phyloP scores from a whole-genome alignment of 2,888 invertebrate genomes.

The Linyphia triangularis region DNA sequence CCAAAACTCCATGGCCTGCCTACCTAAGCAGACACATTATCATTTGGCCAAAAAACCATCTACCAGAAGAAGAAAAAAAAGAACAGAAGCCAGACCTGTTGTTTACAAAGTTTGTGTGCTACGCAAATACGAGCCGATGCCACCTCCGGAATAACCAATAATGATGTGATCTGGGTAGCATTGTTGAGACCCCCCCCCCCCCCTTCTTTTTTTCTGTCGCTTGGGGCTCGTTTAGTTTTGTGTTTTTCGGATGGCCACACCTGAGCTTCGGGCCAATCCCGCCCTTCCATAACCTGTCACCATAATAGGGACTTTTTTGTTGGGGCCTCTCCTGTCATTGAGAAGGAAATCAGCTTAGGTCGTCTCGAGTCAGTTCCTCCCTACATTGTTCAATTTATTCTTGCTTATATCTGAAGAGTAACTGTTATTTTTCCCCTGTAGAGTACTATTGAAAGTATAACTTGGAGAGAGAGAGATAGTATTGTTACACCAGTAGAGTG shows the following conservation, averaged over 20 bases:
- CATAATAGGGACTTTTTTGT: slow-evolving; percentile 35
- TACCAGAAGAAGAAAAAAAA: neutral
- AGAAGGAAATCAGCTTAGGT: neutral
- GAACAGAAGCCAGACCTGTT: neutral
- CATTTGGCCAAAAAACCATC: neutral
- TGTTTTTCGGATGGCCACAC: slow-evolving; percentile 46
- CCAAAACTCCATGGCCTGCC: neutral
- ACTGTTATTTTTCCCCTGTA: no score
- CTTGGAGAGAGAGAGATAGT: no score
- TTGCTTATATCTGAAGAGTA: no score
- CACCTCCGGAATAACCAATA: slow-evolving; percentile 28
- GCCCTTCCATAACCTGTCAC: slow-evolving; percentile 67
- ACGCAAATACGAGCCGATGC: slow-evolving; percentile 16
- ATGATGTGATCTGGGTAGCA: slow-evolving; percentile 51
- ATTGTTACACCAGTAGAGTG: no score
- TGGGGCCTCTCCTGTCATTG: slow-evolving; percentile 37
- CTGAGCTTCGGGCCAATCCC: slow-evolving; percentile 50
- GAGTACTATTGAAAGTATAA: no score
- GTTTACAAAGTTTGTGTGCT: slow-evolving; percentile 47
- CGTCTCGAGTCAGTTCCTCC: neutral
- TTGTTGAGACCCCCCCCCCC: slow-evolving; percentile 53
- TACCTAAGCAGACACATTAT: slow-evolving; percentile 28
- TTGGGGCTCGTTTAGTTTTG: slow-evolving; percentile 49
- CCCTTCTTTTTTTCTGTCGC: slow-evolving; percentile 30
- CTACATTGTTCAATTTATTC: no score